Evolutionary conservation across 2,888 invertebrate species (phyloP), one percentile per base, ranked within the genome.

Genomic region (Cyrtodaria siliqua): DNA sequence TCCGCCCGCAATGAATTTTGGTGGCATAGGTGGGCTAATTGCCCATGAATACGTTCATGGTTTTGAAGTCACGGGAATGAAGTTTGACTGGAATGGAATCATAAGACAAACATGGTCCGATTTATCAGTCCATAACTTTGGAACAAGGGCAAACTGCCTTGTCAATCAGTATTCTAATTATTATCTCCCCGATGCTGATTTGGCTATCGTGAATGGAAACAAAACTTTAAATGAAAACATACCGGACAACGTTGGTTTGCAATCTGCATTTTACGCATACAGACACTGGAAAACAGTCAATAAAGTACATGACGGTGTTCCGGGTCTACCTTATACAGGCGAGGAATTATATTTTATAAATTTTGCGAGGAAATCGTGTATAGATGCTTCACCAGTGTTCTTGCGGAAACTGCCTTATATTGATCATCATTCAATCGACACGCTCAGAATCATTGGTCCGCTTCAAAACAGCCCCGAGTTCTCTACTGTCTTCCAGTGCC

Each of bases 401-500:
- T 18, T 40, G 2, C 29, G 56, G 14, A 71, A 63, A 20, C 29
- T 71, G 33, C 57, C 63, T 8, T 57, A 50, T 33, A 4, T 33
- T 33, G 33, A 33, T 12, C 4, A 33, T 33, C 33, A 12, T 33
- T 33, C 33, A 33, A 4, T 33, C 12, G 33, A 33, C 12, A 4
- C 33, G 12, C 4, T 33, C 50, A 68, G 74, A 14, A 63, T 69
- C 9, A 68, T 69, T 26, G 74, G 74, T 8, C 59, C 63, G 6
- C 40, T 74, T 20, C 68, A 69, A 44, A 74, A 74, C 24, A 59
- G 53, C 16, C n/a, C 18, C 20, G 27, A 85, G 20, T 91, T 91
- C 64, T 83, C 88, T 0, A 69, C 86, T 27, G 87, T 82, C 16
- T 91, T 86, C 75, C 76, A 80, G 0, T 90, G 91, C 69, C 80